Conservation (phyloP, 2,797 vertebrate genomes). For the Mycteria americana region DNA sequence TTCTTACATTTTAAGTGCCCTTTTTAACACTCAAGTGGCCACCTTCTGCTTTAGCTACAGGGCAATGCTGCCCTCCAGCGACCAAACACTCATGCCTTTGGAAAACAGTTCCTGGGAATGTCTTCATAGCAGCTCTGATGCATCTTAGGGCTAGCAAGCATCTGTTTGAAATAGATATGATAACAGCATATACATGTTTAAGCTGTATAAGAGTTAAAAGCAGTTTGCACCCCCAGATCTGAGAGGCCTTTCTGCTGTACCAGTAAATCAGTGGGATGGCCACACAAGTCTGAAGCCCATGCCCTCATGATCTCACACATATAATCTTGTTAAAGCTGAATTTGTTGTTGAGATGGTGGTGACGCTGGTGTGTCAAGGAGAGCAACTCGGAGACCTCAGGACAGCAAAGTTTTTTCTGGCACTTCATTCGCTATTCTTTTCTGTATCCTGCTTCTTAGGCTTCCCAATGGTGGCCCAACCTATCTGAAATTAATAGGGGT, state of each 20-base stretch:
- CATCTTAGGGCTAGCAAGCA: not conserved
- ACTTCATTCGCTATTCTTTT: not conserved
- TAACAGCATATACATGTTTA: not conserved
- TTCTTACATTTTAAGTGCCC: not conserved
- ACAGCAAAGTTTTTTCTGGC: not conserved
- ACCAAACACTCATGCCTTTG: not conserved
- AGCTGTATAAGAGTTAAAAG: not conserved
- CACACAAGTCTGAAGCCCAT: not conserved
- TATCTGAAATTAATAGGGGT: not conserved
- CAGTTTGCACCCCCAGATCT: not conserved
- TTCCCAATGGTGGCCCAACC: not conserved
- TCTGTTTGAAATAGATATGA: not conserved
- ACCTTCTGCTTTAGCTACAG: not conserved
- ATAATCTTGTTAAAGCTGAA: not conserved
- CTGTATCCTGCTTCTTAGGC: not conserved
- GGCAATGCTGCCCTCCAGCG: constrained; percentile 47
- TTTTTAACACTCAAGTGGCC: not conserved
- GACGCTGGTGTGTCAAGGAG: not conserved
- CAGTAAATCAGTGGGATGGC: not conserved
- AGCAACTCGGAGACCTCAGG: not conserved
- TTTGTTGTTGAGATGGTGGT: not conserved
- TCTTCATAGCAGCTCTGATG: not conserved
- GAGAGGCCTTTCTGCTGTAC: not conserved
- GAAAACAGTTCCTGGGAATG: not conserved
- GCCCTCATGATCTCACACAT: not conserved